Evolutionary conservation across 1,140 invertebrate species (phyloP).

Genomic region (Zelostemma sp.): DNA sequence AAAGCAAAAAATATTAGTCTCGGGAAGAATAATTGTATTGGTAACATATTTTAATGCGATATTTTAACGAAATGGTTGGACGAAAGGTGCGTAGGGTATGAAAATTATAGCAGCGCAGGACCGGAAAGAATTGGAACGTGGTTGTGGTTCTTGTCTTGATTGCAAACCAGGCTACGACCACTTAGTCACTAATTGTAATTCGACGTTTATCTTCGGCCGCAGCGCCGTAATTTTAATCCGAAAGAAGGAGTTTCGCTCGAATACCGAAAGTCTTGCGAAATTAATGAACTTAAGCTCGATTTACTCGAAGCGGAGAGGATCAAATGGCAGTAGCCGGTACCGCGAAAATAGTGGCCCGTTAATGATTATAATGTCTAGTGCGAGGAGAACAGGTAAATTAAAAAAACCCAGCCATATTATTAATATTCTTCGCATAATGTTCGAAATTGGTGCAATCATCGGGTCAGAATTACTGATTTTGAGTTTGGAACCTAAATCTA

Average conservation of each 20-base stretch:
- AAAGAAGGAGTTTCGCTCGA: slow-evolving; percentile 6
- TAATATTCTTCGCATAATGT: too few relatives aligned
- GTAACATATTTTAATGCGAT: too few relatives aligned
- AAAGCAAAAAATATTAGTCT: too few relatives aligned
- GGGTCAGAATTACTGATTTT: too few relatives aligned
- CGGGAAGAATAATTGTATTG: too few relatives aligned
- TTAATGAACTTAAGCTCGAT: slow-evolving; percentile 19
- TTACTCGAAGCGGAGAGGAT: slow-evolving; percentile 26
- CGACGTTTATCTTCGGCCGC: slow-evolving; percentile 24
- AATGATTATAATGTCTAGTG: neutral
- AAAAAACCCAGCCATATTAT: too few relatives aligned
- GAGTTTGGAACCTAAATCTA: too few relatives aligned
- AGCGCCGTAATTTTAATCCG: slow-evolving; percentile 23
- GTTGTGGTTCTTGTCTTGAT: slow-evolving; percentile 15
- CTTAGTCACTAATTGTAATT: slow-evolving; percentile 29
- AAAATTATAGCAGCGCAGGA: slow-evolving; percentile 7
- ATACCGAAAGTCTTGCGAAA: slow-evolving; percentile 10
- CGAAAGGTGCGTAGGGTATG: neutral
- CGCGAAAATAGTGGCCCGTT: neutral
- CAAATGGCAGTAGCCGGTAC: slow-evolving; percentile 2
- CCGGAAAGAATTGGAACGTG: neutral
- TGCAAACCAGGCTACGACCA: slow-evolving; percentile 19
- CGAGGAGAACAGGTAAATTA: neutral
- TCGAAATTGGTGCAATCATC: too few relatives aligned
- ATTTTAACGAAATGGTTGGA: neutral